Conservation (phyloP, 2,888 invertebrate genomes). For the Alentia gelatinosa region DNA sequence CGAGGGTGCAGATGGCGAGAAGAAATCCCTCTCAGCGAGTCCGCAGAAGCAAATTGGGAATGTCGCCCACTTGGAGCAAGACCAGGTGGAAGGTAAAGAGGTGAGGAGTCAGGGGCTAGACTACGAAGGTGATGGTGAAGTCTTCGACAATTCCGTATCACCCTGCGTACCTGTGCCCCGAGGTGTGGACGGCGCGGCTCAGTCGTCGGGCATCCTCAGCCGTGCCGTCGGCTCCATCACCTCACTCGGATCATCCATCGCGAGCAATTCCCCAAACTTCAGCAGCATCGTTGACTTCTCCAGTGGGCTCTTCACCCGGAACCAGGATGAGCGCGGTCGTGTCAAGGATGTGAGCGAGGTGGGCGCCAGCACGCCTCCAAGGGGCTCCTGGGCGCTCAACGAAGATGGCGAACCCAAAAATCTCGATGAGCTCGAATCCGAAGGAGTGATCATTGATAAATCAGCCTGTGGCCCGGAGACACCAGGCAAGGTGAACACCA, state of each 20-base stretch:
- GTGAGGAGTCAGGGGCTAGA: background rate
- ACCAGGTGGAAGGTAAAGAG: background rate
- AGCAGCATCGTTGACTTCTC: conserved; percentile 93
- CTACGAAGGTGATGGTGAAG: background rate
- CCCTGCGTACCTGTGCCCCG: background rate
- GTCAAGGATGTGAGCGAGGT: conserved; percentile 55
- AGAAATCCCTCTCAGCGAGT: conserved; percentile 45
- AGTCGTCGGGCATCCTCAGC: conserved; percentile 55
- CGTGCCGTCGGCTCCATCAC: conserved; percentile 61
- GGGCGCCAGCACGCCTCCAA: conserved; percentile 8
- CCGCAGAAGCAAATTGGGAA: conserved; percentile 62
- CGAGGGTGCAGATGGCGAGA: background rate
- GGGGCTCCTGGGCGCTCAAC: background rate
- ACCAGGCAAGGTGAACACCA: background rate
- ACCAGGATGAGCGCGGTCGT: conserved; percentile 55
- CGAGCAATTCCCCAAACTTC: conserved; percentile 67
- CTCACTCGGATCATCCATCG: conserved; percentile 56
- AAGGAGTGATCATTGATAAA: conserved; percentile 4
- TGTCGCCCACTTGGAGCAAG: conserved; percentile 59
- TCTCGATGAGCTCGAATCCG: background rate
- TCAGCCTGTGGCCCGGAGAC: background rate
- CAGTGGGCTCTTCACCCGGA: conserved; percentile 86
- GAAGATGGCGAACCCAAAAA: background rate
- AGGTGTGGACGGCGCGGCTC: background rate
- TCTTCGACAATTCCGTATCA: conserved; percentile 15